A percentile compares a stretch with the other conserved stretches of the same genome.
phyloP scores from a whole-genome alignment of 2,797 vertebrate genomes.

The Sebastes wilsoni region DNA sequence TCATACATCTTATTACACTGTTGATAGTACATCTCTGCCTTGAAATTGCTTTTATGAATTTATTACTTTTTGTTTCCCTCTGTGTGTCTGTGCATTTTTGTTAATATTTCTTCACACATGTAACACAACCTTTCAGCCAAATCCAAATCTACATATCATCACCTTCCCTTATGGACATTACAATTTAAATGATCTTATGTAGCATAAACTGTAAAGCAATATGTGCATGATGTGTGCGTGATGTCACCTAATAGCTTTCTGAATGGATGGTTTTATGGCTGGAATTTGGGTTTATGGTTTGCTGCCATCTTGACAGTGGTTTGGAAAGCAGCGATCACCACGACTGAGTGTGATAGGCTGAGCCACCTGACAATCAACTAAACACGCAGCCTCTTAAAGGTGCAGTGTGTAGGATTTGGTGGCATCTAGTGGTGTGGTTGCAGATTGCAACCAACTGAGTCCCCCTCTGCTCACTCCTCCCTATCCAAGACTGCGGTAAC shows the following conservation, averaged over 20 bases:
- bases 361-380: neutral
- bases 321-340: neutral
- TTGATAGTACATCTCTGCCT: conserved; percentile 41
- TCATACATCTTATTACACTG: conserved; percentile 62
- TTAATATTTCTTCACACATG: conserved; percentile 24
- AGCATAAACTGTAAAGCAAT: neutral
- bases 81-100: conserved; percentile 35
- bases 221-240: neutral
- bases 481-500: too few species aligned
- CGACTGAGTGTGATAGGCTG: neutral
- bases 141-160: neutral
- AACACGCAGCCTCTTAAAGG: neutral
- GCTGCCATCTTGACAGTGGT: neutral
- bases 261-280: neutral
- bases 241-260: neutral
- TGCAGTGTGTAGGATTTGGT: too few species aligned
- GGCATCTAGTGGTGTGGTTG: too few species aligned
- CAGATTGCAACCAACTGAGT: too few species aligned
- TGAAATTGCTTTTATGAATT: conserved; percentile 56
- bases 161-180: neutral
- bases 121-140: neutral
- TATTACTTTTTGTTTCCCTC: conserved; percentile 53
- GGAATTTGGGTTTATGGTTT: neutral
- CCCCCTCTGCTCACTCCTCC: too few species aligned
- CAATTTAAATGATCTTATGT: neutral